A percentile compares a stretch with the other conserved stretches of the same genome.
phyloP scores from a whole-genome alignment of 30 jellyfish, hydroid and myxozoan genomes.

The Nemopilema nomurai region DNA sequence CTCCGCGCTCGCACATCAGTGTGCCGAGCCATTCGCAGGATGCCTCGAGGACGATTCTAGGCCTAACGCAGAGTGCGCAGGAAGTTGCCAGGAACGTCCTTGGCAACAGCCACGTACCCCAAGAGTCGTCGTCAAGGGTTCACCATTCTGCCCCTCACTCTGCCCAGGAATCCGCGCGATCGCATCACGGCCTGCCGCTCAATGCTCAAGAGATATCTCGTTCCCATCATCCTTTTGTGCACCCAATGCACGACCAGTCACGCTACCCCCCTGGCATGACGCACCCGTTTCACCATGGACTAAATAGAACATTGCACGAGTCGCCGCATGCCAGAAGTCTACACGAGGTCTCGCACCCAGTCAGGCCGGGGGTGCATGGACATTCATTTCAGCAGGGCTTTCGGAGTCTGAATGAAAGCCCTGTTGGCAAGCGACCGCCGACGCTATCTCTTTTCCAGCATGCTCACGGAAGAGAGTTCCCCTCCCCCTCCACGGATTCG shows the following conservation, averaged over 20 bases:
- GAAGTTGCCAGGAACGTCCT: slow-evolving; percentile 65
- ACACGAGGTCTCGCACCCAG: slow-evolving; percentile 57
- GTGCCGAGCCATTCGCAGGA: slow-evolving; percentile 55
- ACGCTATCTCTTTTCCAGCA: slow-evolving; percentile 61
- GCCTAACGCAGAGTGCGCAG: slow-evolving; percentile 67
- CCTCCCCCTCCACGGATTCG: slow-evolving; percentile 61
- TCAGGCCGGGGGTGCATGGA: slow-evolving; percentile 56
- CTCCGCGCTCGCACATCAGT: slow-evolving; percentile 59
- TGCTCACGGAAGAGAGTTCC: slow-evolving; percentile 67
- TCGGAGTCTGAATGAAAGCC: slow-evolving; percentile 53
- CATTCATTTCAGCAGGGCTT: slow-evolving; percentile 65
- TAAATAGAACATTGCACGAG: slow-evolving; percentile 58
- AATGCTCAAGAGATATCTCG: slow-evolving; percentile 65
- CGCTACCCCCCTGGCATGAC: slow-evolving; percentile 67
- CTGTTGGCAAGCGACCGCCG: slow-evolving; percentile 72
- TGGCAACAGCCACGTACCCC: slow-evolving; percentile 31
- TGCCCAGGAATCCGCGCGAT: slow-evolving; percentile 50
- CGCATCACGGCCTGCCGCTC: slow-evolving; percentile 66
- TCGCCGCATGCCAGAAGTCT: slow-evolving; percentile 51
- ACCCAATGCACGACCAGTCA: slow-evolving; percentile 63
- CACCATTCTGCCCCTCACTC: slow-evolving; percentile 61
- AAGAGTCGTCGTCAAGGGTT: slow-evolving; percentile 48
- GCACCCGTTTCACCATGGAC: slow-evolving; percentile 51
- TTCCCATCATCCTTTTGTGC: slow-evolving; percentile 66
- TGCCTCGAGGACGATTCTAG: slow-evolving; percentile 59